These are phyloP conservation scores for Panorpa germanica DNA, from an alignment of 2,888 invertebrate genomes.

Conservation along the genomic window DNA sequence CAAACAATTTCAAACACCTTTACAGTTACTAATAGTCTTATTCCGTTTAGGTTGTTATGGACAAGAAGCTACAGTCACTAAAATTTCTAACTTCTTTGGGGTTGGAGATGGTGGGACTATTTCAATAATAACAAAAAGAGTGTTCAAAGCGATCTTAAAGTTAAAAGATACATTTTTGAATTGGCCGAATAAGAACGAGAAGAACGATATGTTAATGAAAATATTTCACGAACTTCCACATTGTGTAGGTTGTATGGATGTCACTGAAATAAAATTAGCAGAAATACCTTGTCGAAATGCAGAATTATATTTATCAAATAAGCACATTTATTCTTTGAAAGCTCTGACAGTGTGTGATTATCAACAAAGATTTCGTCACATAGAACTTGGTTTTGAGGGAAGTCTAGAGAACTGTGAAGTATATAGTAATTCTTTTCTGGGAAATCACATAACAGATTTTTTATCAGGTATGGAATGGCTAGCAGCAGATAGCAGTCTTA, in stretches of 20 bases:
- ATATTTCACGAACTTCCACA: too few relatives aligned
- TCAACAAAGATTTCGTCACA: slow-evolving; percentile 5
- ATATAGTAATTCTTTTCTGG: slow-evolving; percentile 10
- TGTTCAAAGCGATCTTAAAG: too few relatives aligned
- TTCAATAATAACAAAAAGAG: slow-evolving; percentile 1
- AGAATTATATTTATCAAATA: slow-evolving; percentile 10
- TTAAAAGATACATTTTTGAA: too few relatives aligned
- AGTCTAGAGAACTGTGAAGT: slow-evolving; percentile 11
- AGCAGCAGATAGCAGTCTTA: slow-evolving; percentile 10
- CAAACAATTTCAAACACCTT: slow-evolving; percentile 8
- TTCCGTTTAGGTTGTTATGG: slow-evolving; percentile 11
- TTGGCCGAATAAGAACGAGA: too few relatives aligned
- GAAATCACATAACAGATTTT: slow-evolving; percentile 6
- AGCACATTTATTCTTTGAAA: slow-evolving; percentile 10
- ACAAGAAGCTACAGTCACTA: slow-evolving; percentile 8
- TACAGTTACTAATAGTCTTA: slow-evolving; percentile 10
- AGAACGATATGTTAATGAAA: slow-evolving; percentile 9
- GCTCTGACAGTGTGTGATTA: slow-evolving; percentile 6
- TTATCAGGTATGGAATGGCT: slow-evolving; percentile 10
- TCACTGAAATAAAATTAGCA: slow-evolving; percentile 11
- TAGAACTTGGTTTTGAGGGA: slow-evolving; percentile 10
- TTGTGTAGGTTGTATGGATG: slow-evolving; percentile 11
- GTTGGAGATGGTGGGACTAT: slow-evolving; percentile 7
- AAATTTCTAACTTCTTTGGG: slow-evolving; percentile 5
- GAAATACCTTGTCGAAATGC: slow-evolving; percentile 9